Percentiles rank a stretch among this genome's conserved stretches.
Conservation (phyloP, 2,113 vertebrate genomes). For the Rissa tridactyla region DNA sequence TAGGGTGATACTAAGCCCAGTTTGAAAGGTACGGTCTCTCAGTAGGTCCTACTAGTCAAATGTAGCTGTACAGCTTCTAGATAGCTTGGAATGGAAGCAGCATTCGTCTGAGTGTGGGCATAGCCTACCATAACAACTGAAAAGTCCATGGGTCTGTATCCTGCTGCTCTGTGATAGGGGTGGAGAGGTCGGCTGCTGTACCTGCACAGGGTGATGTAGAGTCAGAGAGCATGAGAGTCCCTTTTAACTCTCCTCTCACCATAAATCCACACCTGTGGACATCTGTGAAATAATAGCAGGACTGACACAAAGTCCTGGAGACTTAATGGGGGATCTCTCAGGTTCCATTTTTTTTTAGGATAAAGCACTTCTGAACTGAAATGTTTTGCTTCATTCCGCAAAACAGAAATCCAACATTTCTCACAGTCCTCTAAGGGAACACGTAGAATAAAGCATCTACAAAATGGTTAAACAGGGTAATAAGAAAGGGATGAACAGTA, state of each 20-base stretch:
- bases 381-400: background rate
- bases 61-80: background rate
- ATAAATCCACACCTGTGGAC: background rate
- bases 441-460: background rate
- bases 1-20: rapidly evolving
- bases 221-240: background rate
- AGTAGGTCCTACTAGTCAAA: too few species aligned
- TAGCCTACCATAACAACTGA: background rate
- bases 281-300: background rate
- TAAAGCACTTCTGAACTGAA: background rate
- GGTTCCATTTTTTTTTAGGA: background rate
- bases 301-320: background rate
- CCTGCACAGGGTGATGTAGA: background rate
- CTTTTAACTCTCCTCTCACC: background rate
- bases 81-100: background rate
- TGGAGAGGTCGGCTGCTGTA: background rate
- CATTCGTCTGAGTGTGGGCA: background rate
- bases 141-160: background rate
- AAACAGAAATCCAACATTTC: background rate
- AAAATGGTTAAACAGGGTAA: background rate
- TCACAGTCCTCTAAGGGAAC: background rate
- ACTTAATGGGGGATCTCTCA: background rate
- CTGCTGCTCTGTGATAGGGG: background rate
- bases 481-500: background rate
- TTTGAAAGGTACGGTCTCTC: background rate